These are phyloP conservation scores for Malacosoma neustria DNA, from an alignment of 2,888 invertebrate species.

Conservation along the genomic window DNA sequence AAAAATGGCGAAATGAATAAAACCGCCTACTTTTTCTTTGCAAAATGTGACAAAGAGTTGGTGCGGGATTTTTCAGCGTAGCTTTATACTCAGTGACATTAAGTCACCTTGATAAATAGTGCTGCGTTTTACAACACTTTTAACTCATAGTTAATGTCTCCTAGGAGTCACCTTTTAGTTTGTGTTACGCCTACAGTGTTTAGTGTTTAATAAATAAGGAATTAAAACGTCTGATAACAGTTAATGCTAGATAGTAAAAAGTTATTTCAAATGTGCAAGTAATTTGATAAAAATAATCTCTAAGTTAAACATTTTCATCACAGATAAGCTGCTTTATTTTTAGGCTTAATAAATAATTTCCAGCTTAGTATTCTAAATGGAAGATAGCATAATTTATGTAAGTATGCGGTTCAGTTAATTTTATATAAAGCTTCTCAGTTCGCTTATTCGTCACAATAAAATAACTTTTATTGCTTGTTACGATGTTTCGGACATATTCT, in stretches of 20 bases:
- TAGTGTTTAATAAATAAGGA: no score
- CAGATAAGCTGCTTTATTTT: no score
- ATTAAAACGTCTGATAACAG: no score
- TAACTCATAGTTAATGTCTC: slow-evolving; percentile 45
- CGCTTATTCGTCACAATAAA: background rate
- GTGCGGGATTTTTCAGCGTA: slow-evolving; percentile 58
- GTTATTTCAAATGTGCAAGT: no score
- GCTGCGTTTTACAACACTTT: slow-evolving; percentile 53
- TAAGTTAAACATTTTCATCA: no score
- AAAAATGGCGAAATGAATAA: slow-evolving; percentile 49
- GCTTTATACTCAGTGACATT: slow-evolving; percentile 62
- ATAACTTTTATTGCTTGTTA: background rate
- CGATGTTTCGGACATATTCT: background rate
- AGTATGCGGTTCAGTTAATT: background rate
- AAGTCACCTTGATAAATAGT: slow-evolving; percentile 59
- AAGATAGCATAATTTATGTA: no score
- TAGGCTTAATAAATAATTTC: no score
- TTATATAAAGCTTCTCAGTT: background rate
- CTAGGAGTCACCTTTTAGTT: slow-evolving; percentile 17
- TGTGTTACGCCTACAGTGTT: background rate
- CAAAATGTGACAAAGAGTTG: slow-evolving; percentile 62
- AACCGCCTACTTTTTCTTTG: slow-evolving; percentile 48
- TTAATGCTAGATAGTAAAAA: no score
- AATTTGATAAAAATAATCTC: no score
- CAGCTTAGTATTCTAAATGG: no score